These are phyloP conservation scores for Gambelia wislizenii DNA, from an alignment of 2,797 vertebrate species.

Conservation along the genomic window DNA sequence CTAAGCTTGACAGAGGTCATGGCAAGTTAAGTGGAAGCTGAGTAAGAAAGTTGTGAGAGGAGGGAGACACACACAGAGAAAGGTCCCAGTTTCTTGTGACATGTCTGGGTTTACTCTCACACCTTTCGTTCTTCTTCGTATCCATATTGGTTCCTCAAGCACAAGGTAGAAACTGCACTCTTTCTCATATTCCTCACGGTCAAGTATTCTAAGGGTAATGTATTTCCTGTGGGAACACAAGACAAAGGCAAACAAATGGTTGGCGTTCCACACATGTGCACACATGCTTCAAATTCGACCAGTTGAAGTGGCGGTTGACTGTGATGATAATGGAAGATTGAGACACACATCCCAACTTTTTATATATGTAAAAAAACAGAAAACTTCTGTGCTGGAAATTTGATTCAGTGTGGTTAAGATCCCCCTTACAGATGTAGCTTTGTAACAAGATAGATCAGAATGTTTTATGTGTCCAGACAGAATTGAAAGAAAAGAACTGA, in stretches of 20 bases:
- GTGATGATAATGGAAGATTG: slow-evolving; percentile 74
- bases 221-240: slow-evolving; percentile 97
- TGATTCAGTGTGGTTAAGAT: neutral
- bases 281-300: slow-evolving; percentile 78
- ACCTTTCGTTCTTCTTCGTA: slow-evolving; percentile 95
- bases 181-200: slow-evolving; percentile 96
- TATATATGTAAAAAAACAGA: slow-evolving; percentile 71
- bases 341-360: slow-evolving; percentile 71
- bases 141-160: slow-evolving; percentile 94
- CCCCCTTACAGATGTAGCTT: neutral
- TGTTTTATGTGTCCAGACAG: too few relatives aligned
- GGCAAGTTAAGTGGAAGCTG: slow-evolving; percentile 75
- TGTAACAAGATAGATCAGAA: neutral
- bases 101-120: slow-evolving; percentile 88
- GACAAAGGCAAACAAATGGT: slow-evolving; percentile 90
- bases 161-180: slow-evolving; percentile 93
- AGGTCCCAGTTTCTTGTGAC: slow-evolving; percentile 81
- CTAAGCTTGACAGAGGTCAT: slow-evolving; percentile 77
- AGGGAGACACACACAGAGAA: slow-evolving; percentile 83
- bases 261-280: slow-evolving; percentile 75
- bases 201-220: slow-evolving; percentile 91
- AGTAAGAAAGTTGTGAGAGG: slow-evolving; percentile 83
- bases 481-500: neutral
- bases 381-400: slow-evolving; percentile 8
- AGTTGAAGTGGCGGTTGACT: slow-evolving; percentile 65